Conservation (phyloP, 2,888 invertebrate species). For the Cantharis rustica region DNA sequence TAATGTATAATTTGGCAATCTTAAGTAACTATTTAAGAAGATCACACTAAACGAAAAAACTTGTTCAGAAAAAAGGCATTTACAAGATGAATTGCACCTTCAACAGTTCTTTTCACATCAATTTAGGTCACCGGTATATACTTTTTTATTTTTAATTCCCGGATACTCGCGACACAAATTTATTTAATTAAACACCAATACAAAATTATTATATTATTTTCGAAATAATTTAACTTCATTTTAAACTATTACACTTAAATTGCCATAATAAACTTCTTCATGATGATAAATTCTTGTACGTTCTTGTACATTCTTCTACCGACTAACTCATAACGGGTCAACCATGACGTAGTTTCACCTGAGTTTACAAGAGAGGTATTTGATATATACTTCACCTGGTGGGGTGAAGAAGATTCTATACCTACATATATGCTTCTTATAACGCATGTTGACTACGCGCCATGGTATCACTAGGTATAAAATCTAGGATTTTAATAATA, state of each 20-base stretch:
- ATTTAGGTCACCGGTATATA: conserved; percentile 28
- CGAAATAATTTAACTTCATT: neutral
- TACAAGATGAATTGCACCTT: conserved; percentile 13
- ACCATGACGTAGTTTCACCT: conserved; percentile 36
- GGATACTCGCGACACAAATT: conserved; percentile 15
- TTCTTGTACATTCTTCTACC: conserved; percentile 22
- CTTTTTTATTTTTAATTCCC: conserved; percentile 21
- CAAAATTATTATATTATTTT: neutral
- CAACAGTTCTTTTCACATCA: conserved; percentile 25
- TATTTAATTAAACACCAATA: neutral
- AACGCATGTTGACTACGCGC: neutral
- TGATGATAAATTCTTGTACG: conserved; percentile 13
- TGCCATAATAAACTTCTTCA: conserved; percentile 7
- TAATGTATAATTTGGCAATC: neutral
- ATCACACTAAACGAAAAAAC: neutral
- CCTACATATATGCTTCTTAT: neutral
- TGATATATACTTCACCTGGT: conserved; percentile 27
- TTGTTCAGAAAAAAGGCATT: neutral
- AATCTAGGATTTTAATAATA: neutral
- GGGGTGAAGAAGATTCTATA: conserved; percentile 24
- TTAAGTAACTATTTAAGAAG: neutral
- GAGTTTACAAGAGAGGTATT: conserved; percentile 33
- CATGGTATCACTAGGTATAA: neutral
- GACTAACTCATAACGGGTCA: conserved; percentile 33
- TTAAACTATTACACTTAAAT: neutral